Percentiles rank a stretch among this genome's conserved stretches.
Conservation (phyloP, 2,888 invertebrate species). For the Molorchus minor region DNA sequence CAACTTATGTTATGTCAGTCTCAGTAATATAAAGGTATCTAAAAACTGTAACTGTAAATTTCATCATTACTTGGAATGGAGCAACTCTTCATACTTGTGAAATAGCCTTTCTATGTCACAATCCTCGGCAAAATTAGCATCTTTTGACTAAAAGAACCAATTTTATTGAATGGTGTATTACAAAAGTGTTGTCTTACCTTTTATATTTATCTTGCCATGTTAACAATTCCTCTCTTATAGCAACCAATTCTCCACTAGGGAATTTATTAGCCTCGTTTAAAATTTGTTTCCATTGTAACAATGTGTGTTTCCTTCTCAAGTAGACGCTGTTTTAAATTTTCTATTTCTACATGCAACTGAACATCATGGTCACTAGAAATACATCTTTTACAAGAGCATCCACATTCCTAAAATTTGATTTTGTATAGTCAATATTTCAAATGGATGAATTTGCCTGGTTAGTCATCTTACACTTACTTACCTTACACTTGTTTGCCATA, state of each 20-base stretch:
- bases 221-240: slow-evolving; percentile 82
- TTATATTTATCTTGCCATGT: slow-evolving; percentile 95
- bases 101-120: no score
- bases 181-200: slow-evolving; percentile 66
- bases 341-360: slow-evolving; percentile 87
- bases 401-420: slow-evolving; percentile 65
- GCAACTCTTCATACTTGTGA: no score
- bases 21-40: no score
- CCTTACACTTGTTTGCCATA: slow-evolving; percentile 46
- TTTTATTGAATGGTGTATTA: not conserved
- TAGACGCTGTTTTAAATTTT: slow-evolving; percentile 83
- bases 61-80: no score
- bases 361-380: slow-evolving; percentile 64
- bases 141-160: not conserved
- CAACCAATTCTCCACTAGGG: slow-evolving; percentile 76
- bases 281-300: slow-evolving; percentile 86
- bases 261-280: slow-evolving; percentile 70
- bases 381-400: slow-evolving; percentile 69
- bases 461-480: slow-evolving; percentile 23
- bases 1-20: no score
- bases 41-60: no score
- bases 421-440: not conserved
- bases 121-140: no score
- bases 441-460: slow-evolving; percentile 1
- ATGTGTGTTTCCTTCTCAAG: slow-evolving; percentile 85